These are phyloP conservation scores for Solen grandis DNA, from an alignment of 1,140 invertebrate genomes.

Conservation along the genomic window DNA sequence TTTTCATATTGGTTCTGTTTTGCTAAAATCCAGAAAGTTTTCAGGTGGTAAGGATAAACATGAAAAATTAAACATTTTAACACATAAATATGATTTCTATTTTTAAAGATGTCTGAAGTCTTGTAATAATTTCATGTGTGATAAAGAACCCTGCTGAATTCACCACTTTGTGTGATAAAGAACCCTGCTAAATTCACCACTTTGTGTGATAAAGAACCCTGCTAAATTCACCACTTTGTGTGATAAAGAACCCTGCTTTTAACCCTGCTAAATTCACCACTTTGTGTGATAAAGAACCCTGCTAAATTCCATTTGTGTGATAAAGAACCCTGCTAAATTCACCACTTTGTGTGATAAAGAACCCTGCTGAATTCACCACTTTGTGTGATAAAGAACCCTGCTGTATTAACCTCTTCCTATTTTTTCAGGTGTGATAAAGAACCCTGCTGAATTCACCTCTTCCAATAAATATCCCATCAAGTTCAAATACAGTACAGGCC, in stretches of 20 bases:
- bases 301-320: no score
- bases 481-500: conserved; percentile 42
- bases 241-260: neutral
- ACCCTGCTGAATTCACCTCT: neutral
- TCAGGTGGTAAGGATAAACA: no score
- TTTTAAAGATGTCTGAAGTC: neutral
- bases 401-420: neutral
- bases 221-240: neutral
- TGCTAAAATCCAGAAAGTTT: neutral
- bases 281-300: neutral
- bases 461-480: conserved; percentile 25
- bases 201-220: conserved; percentile 1
- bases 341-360: no score
- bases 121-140: neutral
- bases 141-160: no score
- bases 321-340: neutral
- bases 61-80: no score
- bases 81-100: no score
- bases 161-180: neutral
- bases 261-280: no score
- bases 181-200: neutral
- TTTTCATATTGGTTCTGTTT: neutral
- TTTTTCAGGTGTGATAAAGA: conserved; percentile 32
- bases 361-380: no score
- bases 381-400: neutral